Evolutionary conservation across 1,140 invertebrate species (phyloP), one percentile per base, ranked within the genome.

Genomic region (Drosophila carrolli): DNA sequence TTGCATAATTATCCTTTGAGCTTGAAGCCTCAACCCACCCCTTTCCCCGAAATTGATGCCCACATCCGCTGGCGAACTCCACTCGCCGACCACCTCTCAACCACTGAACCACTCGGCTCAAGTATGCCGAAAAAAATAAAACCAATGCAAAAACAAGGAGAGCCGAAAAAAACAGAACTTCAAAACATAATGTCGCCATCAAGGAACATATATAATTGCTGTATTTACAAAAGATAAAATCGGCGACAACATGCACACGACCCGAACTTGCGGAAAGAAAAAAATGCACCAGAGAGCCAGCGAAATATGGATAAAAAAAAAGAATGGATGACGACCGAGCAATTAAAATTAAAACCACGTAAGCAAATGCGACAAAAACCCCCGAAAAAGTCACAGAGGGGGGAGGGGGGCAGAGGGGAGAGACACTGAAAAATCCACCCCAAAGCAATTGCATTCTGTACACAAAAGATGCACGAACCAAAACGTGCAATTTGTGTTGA

Each of bases 161-260:
- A 67, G 37, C 29, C 55, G 7, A 55, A 57, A 35, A 41, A 53
- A 58, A 41, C 46, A 48, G 43, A 71, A 70, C 63, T 70, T 63
- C 41, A 78, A 78, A 78, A 78, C 65, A 77, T 75, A 89, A 89
- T 89, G 84, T 89, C 80, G 73, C 84, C 77, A 83, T 89, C 71
- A 78, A 83, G 79, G 84, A 83, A 79, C 76, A 90, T 63, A 83
- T 78, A 88, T 90, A 86, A 90, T 90, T 90, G 88, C 86, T 88
- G 79, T 88, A 83, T 90, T 91, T 90, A 80, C 88, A 88, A 90
- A 83, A 86, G 88, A 90, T 90, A 91, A 90, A 83, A 90, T 90
- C 86, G 75, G 61, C 81, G 63, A 77, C 83, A 88, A 86, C 84
- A 79, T 75, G 75, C 72, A 77, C 78, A 82, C 57, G 57, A 75